Percentiles rank a stretch among this genome's conserved stretches.
Evolutionary conservation across 92 coral and sea anemone species (phyloP).

Genomic region (Phenganax stokvisi): DNA sequence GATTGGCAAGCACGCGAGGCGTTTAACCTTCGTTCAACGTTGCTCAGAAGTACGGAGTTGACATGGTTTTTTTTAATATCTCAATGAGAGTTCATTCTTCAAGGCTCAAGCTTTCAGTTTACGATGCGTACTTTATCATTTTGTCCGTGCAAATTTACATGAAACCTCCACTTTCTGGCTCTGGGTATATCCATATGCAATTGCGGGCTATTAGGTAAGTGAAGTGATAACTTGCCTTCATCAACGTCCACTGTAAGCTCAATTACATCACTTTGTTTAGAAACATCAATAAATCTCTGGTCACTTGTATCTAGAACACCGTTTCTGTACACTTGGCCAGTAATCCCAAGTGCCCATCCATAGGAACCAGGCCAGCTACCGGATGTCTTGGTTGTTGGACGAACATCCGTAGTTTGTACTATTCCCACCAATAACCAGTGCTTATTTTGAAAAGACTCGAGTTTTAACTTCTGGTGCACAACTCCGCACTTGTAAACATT

Average conservation of each 20-base stretch:
- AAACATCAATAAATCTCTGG: neutral
- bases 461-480: neutral
- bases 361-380: neutral
- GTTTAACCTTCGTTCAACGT: no score
- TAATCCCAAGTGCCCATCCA: neutral
- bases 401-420: neutral
- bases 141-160: conserved; percentile 10
- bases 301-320: neutral
- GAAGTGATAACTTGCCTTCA: neutral
- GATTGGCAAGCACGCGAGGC: no score
- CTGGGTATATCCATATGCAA: conserved; percentile 11
- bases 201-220: neutral
- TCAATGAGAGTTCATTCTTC: no score
- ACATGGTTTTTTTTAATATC: no score
- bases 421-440: neutral
- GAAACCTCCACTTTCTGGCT: neutral
- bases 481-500: neutral
- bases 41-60: no score
- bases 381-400: neutral
- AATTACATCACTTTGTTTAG: neutral
- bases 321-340: neutral
- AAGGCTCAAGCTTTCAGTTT: no score
- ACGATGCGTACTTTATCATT: conserved; percentile 17
- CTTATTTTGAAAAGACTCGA: neutral
- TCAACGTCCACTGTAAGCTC: neutral